Conservation (phyloP, 2,113 vertebrate species). For the Cervus canadensis region DNA sequence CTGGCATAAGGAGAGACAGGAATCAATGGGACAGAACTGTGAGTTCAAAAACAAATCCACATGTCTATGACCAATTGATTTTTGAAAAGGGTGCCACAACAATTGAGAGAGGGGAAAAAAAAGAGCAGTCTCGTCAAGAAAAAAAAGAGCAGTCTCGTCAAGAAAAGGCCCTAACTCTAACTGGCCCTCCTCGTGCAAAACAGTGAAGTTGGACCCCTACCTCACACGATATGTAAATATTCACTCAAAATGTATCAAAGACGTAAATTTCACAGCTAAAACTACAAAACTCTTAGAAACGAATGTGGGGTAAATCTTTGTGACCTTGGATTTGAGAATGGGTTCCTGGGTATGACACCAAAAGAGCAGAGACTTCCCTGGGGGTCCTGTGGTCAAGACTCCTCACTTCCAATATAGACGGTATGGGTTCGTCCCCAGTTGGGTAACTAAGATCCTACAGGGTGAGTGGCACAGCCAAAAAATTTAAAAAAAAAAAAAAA, state of each 20-base stretch:
- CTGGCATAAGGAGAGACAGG: neutral
- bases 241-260: neutral
- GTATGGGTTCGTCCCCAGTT: fast-evolving
- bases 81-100: neutral
- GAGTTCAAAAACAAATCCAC: neutral
- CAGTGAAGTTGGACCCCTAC: neutral
- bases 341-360: neutral
- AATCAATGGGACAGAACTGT: neutral
- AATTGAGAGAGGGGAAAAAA: neutral
- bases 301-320: neutral
- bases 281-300: neutral
- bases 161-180: neutral
- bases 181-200: neutral
- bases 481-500: neutral
- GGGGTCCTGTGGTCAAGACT: neutral
- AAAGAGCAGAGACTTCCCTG: neutral
- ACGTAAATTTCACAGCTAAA: neutral
- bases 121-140: neutral
- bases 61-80: neutral
- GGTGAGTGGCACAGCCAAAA: neutral
- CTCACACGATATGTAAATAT: neutral
- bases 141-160: neutral
- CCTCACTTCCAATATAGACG: neutral
- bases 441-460: neutral
- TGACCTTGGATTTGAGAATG: neutral